Evolutionary conservation across 2,113 vertebrate genomes (phyloP).

Genomic region (Equus przewalskii): DNA sequence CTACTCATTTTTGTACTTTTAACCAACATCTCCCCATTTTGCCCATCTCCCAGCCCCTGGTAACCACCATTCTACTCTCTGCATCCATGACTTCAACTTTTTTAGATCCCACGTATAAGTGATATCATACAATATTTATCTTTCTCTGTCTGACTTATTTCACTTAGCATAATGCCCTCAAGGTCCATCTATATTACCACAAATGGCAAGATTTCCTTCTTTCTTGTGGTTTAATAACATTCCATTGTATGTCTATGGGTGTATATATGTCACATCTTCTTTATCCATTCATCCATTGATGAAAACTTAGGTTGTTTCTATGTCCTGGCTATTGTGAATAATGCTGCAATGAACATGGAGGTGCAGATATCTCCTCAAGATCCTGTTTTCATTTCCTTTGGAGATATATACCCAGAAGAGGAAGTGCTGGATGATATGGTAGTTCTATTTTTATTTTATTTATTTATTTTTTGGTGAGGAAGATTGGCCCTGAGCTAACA

Average conservation of each 20-base stretch:
- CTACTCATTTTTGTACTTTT: not conserved
- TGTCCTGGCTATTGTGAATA: not conserved
- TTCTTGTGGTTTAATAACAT: too few relatives aligned
- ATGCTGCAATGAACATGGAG: not conserved
- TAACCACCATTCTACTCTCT: not conserved
- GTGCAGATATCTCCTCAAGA: not conserved
- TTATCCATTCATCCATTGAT: not conserved
- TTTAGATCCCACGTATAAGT: not conserved
- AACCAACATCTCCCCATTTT: not conserved
- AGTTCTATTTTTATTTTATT: not conserved
- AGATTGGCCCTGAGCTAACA: too few relatives aligned
- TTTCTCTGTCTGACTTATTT: not conserved
- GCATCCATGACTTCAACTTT: not conserved
- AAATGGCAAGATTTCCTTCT: too few relatives aligned
- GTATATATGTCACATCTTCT: too few relatives aligned
- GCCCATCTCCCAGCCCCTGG: not conserved
- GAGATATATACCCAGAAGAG: not conserved
- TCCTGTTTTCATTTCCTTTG: not conserved
- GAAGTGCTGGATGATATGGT: not conserved
- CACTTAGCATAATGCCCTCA: not conserved
- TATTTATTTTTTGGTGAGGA: too few relatives aligned
- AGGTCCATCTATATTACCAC: too few relatives aligned
- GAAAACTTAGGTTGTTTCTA: not conserved
- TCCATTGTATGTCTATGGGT: too few relatives aligned
- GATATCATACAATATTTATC: not conserved